These are phyloP conservation scores for Idaea dimidiata DNA, from an alignment of 2,888 invertebrate species.

Conservation along the genomic window DNA sequence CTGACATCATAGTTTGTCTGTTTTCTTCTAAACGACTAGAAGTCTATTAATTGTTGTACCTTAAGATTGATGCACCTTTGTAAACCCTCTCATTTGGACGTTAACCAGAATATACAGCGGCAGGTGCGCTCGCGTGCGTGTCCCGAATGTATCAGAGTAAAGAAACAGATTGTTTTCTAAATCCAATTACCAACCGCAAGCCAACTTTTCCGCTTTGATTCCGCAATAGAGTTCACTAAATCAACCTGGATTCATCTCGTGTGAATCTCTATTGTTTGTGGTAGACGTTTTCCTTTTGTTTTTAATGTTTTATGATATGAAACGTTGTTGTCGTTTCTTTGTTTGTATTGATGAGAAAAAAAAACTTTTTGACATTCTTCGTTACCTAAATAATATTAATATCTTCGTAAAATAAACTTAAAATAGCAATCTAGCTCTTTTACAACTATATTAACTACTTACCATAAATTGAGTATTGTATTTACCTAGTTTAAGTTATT, in stretches of 20 bases:
- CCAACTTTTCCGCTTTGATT: constrained; percentile 65
- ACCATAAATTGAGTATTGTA: too few relatives aligned
- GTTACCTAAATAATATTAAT: too few relatives aligned
- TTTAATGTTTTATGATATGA: constrained; percentile 20
- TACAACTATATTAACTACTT: too few relatives aligned
- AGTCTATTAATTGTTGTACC: constrained; percentile 12
- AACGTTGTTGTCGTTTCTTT: constrained; percentile 15
- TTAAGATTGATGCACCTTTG: constrained; percentile 18
- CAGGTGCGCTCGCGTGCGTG: constrained; percentile 47
- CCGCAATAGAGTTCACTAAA: constrained; percentile 63
- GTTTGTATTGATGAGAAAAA: constrained; percentile 10
- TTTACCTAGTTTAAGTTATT: too few relatives aligned
- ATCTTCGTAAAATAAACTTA: too few relatives aligned
- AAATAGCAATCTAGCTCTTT: too few relatives aligned
- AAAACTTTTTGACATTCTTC: constrained; percentile 45
- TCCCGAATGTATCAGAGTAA: constrained; percentile 48
- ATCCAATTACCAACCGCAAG: constrained; percentile 70
- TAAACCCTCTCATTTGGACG: constrained; percentile 22
- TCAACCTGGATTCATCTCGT: constrained; percentile 58
- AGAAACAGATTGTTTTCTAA: constrained; percentile 74
- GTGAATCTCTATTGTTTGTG: constrained; percentile 78
- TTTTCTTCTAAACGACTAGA: constrained; percentile 1
- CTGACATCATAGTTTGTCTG: too few relatives aligned
- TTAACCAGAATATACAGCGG: constrained; percentile 30
- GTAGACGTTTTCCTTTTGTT: constrained; percentile 29